phyloP scores from a whole-genome alignment of 2,888 invertebrate genomes.

The Metopia argyrocephala region DNA sequence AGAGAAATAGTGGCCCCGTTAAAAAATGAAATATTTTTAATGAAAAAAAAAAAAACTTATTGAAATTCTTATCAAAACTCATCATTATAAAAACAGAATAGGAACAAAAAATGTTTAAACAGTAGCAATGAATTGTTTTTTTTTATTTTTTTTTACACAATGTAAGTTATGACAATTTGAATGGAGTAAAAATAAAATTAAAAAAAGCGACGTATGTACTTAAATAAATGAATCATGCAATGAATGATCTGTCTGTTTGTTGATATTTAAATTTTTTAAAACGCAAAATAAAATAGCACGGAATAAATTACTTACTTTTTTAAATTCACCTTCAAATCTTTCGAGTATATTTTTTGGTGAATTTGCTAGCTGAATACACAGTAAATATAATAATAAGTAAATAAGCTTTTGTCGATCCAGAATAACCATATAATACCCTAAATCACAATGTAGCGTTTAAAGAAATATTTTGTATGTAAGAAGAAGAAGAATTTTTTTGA shows the following conservation, averaged over 20 bases:
- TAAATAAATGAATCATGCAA: slow-evolving; percentile 36
- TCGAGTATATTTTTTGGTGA: too few species aligned
- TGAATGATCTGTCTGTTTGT: background rate
- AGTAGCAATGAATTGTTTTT: slow-evolving; percentile 41
- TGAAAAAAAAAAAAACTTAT: slow-evolving; percentile 11
- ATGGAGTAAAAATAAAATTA: slow-evolving; percentile 4
- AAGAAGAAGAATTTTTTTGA: too few species aligned
- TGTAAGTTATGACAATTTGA: slow-evolving; percentile 49
- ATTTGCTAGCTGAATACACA: too few species aligned
- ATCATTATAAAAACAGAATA: slow-evolving; percentile 1
- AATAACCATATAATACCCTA: too few species aligned
- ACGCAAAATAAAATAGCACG: slow-evolving; percentile 24
- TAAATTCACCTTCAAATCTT: background rate
- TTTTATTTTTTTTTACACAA: slow-evolving; percentile 11
- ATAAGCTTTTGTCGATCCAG: too few species aligned
- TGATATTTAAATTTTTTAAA: slow-evolving; percentile 18
- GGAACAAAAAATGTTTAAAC: slow-evolving; percentile 27
- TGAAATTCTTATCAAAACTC: slow-evolving; percentile 38
- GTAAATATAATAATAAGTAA: too few species aligned
- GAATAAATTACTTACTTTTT: background rate
- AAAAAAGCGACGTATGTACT: slow-evolving; percentile 9
- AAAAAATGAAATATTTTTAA: slow-evolving; percentile 4
- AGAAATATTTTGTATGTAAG: too few species aligned
- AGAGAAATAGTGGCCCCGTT: background rate
- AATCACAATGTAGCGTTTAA: too few species aligned